Evolutionary conservation across 2,888 invertebrate species (phyloP).

Genomic region (Agrypnus murinus): DNA sequence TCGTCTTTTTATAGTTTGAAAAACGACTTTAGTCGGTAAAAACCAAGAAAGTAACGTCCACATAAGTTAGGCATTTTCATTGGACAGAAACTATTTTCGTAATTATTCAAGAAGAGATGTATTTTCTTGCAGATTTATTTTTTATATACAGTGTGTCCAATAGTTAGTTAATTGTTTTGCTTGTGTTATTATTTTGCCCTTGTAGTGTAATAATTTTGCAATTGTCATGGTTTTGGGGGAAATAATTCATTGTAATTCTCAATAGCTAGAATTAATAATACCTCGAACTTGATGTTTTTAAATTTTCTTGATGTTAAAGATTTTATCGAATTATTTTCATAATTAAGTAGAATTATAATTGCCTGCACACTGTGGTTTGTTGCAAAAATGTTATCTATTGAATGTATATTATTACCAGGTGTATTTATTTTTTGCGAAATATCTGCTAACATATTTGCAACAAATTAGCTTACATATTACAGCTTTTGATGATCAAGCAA

Average conservation of each 20-base stretch:
- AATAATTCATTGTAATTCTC: constrained; percentile 50
- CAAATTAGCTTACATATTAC: constrained; percentile 53
- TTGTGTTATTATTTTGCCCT: too few relatives aligned
- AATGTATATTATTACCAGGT: too few relatives aligned
- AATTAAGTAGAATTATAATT: constrained; percentile 57
- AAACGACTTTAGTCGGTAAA: constrained; percentile 10
- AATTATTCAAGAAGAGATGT: background rate
- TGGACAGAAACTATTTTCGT: background rate
- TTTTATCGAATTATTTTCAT: constrained; percentile 50
- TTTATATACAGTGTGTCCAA: too few relatives aligned
- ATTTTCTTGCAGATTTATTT: too few relatives aligned
- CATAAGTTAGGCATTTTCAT: background rate
- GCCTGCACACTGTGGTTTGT: constrained; percentile 57
- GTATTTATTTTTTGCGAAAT: background rate
- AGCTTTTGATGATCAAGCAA: constrained; percentile 57
- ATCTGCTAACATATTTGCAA: constrained; percentile 42
- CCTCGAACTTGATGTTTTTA: constrained; percentile 52
- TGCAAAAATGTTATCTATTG: constrained; percentile 50
- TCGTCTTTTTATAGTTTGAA: constrained; percentile 30
- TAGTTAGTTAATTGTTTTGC: too few relatives aligned
- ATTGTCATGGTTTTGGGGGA: background rate
- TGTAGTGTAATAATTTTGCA: too few relatives aligned
- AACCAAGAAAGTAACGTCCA: background rate
- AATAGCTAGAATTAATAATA: constrained; percentile 48
- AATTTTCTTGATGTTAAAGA: constrained; percentile 50